Base-by-base conservation (phyloP, 2,113 vertebrate genomes). In the Pelecanoides urinatrix region DNA sequence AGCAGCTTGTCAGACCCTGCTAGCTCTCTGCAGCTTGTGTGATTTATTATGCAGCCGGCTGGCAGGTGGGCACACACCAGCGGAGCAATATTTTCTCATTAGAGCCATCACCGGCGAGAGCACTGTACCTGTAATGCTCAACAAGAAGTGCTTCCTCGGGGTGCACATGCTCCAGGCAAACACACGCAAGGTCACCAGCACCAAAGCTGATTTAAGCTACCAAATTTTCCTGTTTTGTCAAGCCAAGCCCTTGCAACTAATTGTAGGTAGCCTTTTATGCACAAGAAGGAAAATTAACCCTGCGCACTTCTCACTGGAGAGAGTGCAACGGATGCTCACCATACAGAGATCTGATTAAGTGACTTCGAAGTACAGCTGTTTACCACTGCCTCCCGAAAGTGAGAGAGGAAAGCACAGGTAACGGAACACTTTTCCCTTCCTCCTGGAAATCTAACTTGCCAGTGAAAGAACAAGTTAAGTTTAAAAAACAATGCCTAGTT, bases 1-100 rank as follows among this genome's bases (percentile, higher is more conserved):
- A 95, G 84, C 94, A 87, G 95, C 86, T 38, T 74, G 29, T 53
- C 90, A 90, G 81, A 20, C 56, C 77, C 77, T 0, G 16, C 5
- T 11, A 30, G 93, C 86, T 83, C 4, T 0, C 87, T 20, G 91
- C 89, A 65, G 90, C 74, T 6, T 3, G 8, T 4, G 71, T 94
- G 90, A 97, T 94, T 94, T 84, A 97, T 88, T 29, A 73, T 0
- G 17, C 90, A 40, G 93, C 29, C 3, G 36, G 50, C 63, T 92
- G 82, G 97, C 94, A 88, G 94, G 95, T 91, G 97, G 94, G 95
- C 65, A 32, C 86, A 3, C 14, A 9, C 92, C 11, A 15, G 70
- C 2, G 0, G 63, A 94, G 96, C 93, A 27, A 90, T 90, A 94
- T 97, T 95, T 96, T 36, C 95, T 97, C 95, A 92, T 96, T 92